Evolutionary conservation across 2,888 invertebrate genomes (phyloP), one percentile per base, ranked within the genome.

Genomic region (Pristionchus maxplancki): DNA sequence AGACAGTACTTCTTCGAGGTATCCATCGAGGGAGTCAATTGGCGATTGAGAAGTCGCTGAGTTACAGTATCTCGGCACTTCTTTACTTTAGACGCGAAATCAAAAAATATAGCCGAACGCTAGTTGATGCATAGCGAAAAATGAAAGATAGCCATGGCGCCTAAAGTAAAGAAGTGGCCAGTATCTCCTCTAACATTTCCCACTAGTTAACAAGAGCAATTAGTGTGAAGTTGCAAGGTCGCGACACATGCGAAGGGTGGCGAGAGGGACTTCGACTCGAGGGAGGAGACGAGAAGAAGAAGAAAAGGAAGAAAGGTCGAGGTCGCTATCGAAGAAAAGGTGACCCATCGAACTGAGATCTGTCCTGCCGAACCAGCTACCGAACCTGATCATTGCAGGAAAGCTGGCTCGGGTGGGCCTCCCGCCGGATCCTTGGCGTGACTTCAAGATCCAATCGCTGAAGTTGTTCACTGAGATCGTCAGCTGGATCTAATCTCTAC

Each of bases 401-500:
- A 87, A 87, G 86, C 71, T 87, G 86, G 86, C 71, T 48, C 67
- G 71, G 31, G 71, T 87, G 71, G 86, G 86, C 37, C 86, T 87
- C 50, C 86, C 86, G 67, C 86, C 86, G 31, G 86, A 87, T 87
- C 86, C 86, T 17, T 87, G 71, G 71, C 67, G 86, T 24, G 86
- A 87, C 48, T 50, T 50, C 71, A 87, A 87, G 71, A 87, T 87
- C 50, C 67, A 71, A 44, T 50, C 86, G 15, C 67, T 87, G 71
- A 87, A 87, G 71, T 13, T 50, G 20, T 44, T 87, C 71, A 71
- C 86, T 24, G 86, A 87, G 71, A 53, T 87, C n/a, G 71, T 87
- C 37, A 87, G 50, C 71, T 87, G 86, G 86, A 87, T 87, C 64
- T 85, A 44, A 85, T 50, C 17, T 13, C 9, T 1, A 24, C 40